Conservation (phyloP, 2,113 vertebrate genomes). For the Podarcis cretensis region DNA sequence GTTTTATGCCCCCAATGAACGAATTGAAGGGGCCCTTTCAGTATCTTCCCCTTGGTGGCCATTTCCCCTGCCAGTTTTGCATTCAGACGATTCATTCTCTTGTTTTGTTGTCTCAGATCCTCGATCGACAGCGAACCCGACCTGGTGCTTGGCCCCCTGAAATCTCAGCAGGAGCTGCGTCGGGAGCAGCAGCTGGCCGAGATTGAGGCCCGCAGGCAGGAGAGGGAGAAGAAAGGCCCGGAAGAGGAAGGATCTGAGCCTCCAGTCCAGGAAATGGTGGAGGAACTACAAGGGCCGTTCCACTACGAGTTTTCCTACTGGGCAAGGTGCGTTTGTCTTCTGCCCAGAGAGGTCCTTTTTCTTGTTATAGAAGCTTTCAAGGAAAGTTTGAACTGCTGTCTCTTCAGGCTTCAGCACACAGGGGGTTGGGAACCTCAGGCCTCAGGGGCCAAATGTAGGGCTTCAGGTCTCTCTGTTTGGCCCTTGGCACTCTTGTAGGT, state of each 20-base stretch:
- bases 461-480: no score
- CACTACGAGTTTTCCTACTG: conserved; percentile 97
- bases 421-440: neutral
- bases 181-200: conserved; percentile 93
- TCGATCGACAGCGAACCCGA: conserved; percentile 97
- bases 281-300: conserved; percentile 90
- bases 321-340: conserved; percentile 83
- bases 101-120: conserved; percentile 78
- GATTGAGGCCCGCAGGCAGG: conserved; percentile 87
- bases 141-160: conserved; percentile 93
- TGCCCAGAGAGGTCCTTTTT: neutral
- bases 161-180: conserved; percentile 87
- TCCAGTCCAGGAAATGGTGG: conserved; percentile 89
- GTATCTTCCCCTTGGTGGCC: neutral
- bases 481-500: no score
- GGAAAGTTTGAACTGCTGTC: neutral
- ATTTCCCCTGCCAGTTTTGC: neutral
- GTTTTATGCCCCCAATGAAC: neutral
- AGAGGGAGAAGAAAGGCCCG: conserved; percentile 83
- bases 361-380: neutral
- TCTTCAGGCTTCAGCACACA: no score
- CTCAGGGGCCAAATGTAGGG: neutral
- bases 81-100: no score
- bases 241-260: conserved; percentile 80
- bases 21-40: neutral